phyloP scores from a whole-genome alignment of 1,140 invertebrate genomes.

The Drosophila tropicalis region DNA sequence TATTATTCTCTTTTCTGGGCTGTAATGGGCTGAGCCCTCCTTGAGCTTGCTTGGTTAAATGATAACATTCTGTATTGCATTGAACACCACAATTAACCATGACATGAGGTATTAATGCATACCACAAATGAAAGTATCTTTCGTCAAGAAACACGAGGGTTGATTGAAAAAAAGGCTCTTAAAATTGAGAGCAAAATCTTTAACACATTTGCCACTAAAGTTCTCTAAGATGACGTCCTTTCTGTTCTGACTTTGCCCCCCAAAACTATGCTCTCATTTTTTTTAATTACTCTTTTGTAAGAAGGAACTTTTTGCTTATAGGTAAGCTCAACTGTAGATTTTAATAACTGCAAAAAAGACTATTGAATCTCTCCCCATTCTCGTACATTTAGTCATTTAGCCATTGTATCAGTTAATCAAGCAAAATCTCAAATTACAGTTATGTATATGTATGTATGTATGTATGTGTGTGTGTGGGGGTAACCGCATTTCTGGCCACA shows the following conservation, averaged over 20 bases:
- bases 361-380: not conserved
- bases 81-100: not conserved
- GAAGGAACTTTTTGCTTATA: no score
- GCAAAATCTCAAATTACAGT: constrained; percentile 61
- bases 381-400: constrained; percentile 26
- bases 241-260: no score
- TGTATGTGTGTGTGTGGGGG: constrained; percentile 24
- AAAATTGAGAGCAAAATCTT: no score
- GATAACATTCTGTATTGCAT: not conserved
- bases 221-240: no score
- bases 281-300: no score
- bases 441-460: constrained; percentile 24
- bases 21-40: no score
- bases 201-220: no score
- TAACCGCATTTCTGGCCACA: constrained; percentile 45
- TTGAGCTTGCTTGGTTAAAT: no score
- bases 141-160: not conserved
- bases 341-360: no score
- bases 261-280: no score
- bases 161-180: not conserved
- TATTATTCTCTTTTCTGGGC: not conserved
- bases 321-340: no score
- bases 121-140: not conserved
- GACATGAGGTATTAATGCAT: not conserved
- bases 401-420: constrained; percentile 52